Conservation (phyloP, 2,113 vertebrate species). For the Sterna hirundo region DNA sequence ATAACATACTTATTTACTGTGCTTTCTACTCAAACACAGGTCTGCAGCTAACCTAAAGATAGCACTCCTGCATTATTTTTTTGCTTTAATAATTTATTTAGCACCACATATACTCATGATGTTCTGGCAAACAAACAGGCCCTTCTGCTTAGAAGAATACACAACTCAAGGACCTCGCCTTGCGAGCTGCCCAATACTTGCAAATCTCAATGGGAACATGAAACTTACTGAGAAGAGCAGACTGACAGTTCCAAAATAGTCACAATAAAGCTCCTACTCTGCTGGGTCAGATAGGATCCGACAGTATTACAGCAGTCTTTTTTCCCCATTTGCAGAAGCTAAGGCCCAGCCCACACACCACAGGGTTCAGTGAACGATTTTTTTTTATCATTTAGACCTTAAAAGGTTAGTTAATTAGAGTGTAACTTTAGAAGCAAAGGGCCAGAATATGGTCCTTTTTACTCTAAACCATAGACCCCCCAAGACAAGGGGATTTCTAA, state of each 20-base stretch:
- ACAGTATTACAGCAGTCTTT: not conserved
- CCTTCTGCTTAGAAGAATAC: not conserved
- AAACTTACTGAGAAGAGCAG: not conserved
- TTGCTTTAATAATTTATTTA: not conserved
- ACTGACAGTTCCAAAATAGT: not conserved
- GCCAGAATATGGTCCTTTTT: not conserved
- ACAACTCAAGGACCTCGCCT: not conserved
- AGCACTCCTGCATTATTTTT: not conserved
- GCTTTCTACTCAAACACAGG: not conserved
- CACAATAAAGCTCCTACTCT: not conserved
- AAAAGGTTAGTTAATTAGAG: not conserved
- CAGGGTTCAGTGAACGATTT: not conserved
- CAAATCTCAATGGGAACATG: not conserved
- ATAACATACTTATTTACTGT: not conserved
- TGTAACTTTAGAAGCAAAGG: not conserved
- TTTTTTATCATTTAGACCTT: not conserved
- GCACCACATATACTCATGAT: not conserved
- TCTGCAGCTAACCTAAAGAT: not conserved
- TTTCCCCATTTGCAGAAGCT: not conserved
- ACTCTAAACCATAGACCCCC: not conserved
- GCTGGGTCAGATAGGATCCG: not conserved
- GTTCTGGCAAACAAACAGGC: not conserved
- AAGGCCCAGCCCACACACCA: not conserved
- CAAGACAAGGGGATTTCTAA: not conserved
- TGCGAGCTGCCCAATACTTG: not conserved